phyloP scores from a whole-genome alignment of 1,140 invertebrate genomes.

The Copidosoma floridanum region DNA sequence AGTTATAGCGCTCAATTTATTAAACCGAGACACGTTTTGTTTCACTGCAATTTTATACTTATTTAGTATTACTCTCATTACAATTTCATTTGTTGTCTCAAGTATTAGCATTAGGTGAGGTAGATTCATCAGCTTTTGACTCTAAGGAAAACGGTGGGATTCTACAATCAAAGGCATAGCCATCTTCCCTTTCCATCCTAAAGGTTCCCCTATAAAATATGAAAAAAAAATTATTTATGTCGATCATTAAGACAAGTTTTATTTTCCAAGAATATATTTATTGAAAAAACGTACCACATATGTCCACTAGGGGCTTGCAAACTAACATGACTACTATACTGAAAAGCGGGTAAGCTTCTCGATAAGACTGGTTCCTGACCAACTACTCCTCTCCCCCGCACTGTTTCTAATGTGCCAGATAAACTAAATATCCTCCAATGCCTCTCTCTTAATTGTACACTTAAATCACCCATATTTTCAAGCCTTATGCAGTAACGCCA shows the following conservation, averaged over 20 bases:
- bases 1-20: conserved; percentile 14
- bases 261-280: background rate
- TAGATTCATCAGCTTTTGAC: conserved; percentile 78
- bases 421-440: conserved; percentile 97
- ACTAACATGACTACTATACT: conserved; percentile 95
- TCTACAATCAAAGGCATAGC: conserved; percentile 91
- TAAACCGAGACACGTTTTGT: conserved; percentile 7
- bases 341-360: conserved; percentile 86
- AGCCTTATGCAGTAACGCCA: conserved; percentile 95
- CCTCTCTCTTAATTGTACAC: conserved; percentile 88
- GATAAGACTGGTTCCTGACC: conserved; percentile 93
- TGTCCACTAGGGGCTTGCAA: conserved; percentile 96
- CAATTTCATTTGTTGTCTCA: conserved; percentile 27
- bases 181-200: conserved; percentile 93
- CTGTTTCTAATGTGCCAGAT: conserved; percentile 92
- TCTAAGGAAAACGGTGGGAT: conserved; percentile 96
- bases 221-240: background rate
- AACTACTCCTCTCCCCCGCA: conserved; percentile 89
- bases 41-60: background rate
- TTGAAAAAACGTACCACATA: conserved; percentile 77
- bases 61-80: conserved; percentile 12
- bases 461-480: conserved; percentile 87
- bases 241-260: conserved; percentile 9
- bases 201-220: conserved; percentile 81
- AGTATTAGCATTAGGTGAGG: conserved; percentile 41